phyloP scores from a whole-genome alignment of 2,797 vertebrate genomes.

The Lutjanus campechanus region DNA sequence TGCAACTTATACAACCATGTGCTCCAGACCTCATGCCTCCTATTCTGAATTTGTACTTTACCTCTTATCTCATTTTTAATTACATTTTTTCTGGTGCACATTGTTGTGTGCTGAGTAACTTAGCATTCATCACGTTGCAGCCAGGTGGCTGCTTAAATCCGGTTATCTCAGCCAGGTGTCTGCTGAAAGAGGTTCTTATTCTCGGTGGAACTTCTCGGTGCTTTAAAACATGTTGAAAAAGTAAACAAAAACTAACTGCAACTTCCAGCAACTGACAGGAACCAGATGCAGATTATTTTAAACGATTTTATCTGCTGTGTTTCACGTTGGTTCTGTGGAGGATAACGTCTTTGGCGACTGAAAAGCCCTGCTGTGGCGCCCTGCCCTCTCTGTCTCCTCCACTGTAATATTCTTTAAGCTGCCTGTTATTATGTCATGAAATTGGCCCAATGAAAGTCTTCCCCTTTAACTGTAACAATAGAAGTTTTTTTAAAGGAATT shows the following conservation, averaged over 20 bases:
- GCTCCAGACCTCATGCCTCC: slow-evolving; percentile 1
- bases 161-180: slow-evolving; percentile 54
- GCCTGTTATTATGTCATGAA: slow-evolving; percentile 65
- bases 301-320: slow-evolving; percentile 41
- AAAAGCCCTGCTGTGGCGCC: slow-evolving; percentile 5
- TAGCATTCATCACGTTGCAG: slow-evolving; percentile 24
- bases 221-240: slow-evolving; percentile 44
- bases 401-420: slow-evolving; percentile 40
- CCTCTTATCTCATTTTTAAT: slow-evolving; percentile 45
- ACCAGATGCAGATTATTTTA: slow-evolving; percentile 50
- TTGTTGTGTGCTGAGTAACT: slow-evolving; percentile 32
- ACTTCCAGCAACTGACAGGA: slow-evolving; percentile 37
- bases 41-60: slow-evolving; percentile 6
- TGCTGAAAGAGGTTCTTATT: slow-evolving; percentile 4
- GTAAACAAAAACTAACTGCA: slow-evolving; percentile 46
- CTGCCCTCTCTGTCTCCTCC: slow-evolving; percentile 33
- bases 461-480: slow-evolving; percentile 54
- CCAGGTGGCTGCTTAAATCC: slow-evolving; percentile 60
- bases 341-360: slow-evolving; percentile 17
- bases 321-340: slow-evolving; percentile 26
- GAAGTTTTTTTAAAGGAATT: slow-evolving; percentile 52
- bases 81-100: slow-evolving; percentile 19
- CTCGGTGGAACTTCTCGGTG: slow-evolving; percentile 11
- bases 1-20: not conserved
- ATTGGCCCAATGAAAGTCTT: slow-evolving; percentile 64